These are phyloP conservation scores for Leptopilina myrica DNA, from an alignment of 2,888 invertebrate genomes.

Conservation along the genomic window DNA sequence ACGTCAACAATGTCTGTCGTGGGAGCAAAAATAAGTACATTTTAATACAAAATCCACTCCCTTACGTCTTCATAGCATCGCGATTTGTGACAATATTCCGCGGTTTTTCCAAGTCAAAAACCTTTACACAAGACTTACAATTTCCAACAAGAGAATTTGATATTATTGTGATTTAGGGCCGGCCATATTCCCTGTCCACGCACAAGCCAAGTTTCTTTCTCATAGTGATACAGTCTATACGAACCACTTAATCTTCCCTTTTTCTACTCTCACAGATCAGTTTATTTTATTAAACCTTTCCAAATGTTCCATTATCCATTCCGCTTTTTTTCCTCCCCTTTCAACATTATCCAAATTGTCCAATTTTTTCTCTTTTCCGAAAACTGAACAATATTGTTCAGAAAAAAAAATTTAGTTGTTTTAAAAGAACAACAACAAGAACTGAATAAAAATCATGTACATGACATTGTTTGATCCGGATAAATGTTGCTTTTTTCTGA, in stretches of 20 bases:
- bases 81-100: slow-evolving; percentile 43
- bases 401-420: too few species aligned
- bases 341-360: too few species aligned
- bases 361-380: too few species aligned
- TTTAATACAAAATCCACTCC: slow-evolving; percentile 44
- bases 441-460: neutral
- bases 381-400: too few species aligned
- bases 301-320: slow-evolving; percentile 2
- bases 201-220: slow-evolving; percentile 64
- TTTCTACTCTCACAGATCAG: slow-evolving; percentile 39
- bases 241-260: slow-evolving; percentile 37
- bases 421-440: too few species aligned
- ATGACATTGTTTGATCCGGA: neutral
- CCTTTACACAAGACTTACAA: slow-evolving; percentile 21
- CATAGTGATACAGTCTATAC: slow-evolving; percentile 26
- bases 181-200: slow-evolving; percentile 56
- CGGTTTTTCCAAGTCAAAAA: slow-evolving; percentile 33
- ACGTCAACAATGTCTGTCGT: slow-evolving; percentile 49
- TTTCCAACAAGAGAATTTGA: slow-evolving; percentile 44
- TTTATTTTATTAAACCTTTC: slow-evolving; percentile 45
- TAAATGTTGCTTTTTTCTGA: neutral
- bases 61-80: slow-evolving; percentile 43
- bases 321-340: too few species aligned
- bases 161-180: slow-evolving; percentile 63
- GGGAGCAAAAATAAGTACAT: slow-evolving; percentile 14